Percentiles rank a stretch among this genome's conserved stretches.
These are phyloP conservation scores for Drosophila cracens DNA, from an alignment of 2,888 invertebrate genomes.

Conservation along the genomic window DNA sequence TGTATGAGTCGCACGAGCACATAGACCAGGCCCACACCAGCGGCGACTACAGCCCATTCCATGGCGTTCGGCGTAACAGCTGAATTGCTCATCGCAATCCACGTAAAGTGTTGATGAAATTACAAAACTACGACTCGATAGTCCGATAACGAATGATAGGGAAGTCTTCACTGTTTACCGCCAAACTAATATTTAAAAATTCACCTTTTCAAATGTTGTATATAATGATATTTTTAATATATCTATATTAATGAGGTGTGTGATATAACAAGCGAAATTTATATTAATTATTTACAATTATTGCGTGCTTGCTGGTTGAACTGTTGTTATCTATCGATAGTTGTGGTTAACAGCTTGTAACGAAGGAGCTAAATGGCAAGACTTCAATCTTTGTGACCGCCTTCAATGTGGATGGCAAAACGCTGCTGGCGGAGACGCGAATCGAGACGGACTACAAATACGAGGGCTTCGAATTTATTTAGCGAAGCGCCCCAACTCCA, in stretches of 20 bases:
- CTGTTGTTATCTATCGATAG: not conserved
- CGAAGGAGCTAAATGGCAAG: constrained; percentile 95
- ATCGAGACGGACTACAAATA: constrained; percentile 93
- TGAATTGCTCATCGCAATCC: constrained; percentile 42
- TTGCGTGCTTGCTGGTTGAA: not conserved
- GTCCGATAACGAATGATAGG: constrained; percentile 14
- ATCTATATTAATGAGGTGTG: not conserved
- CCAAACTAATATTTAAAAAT: constrained; percentile 6
- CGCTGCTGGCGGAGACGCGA: constrained; percentile 91
- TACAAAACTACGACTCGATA: constrained; percentile 19
- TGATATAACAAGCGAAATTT: not conserved
- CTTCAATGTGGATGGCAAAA: constrained; percentile 91
- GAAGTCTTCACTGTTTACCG: constrained; percentile 10
- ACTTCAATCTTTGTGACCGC: constrained; percentile 95
- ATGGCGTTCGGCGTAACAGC: constrained; percentile 5
- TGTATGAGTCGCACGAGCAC: constrained; percentile 82
- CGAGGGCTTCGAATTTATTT: constrained; percentile 98
- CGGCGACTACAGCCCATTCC: constrained; percentile 63
- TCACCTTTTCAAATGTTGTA: not conserved
- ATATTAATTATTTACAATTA: not conserved
- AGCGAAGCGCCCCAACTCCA: constrained; percentile 37
- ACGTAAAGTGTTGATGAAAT: constrained; percentile 11
- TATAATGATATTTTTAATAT: not conserved
- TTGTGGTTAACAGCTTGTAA: not conserved
- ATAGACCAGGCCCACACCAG: constrained; percentile 81